Base-by-base conservation (phyloP, 2,888 invertebrate genomes). In the Nymphalis urticae region DNA sequence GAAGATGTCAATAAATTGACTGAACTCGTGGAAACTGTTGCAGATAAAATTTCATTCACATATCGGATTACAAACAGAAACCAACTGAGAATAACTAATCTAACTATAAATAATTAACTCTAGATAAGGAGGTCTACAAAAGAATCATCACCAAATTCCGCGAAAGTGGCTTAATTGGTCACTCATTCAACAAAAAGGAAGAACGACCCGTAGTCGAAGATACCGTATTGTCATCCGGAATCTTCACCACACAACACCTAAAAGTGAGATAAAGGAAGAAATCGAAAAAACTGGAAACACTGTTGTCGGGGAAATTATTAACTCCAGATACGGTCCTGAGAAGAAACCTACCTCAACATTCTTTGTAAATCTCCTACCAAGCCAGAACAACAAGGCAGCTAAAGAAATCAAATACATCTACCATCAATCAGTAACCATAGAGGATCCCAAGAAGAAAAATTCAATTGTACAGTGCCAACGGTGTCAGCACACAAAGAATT, bases 171-270 rank as follows among this genome's bases (percentile, higher is more conserved):
- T 48, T 77, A 0, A 77, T 76, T 13, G 76, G 74, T 1, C 76
- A 77, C 27, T 76, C 76, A 8, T 76, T 77, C 60, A 73, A 59
- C 13, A 48, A 24, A 54, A 76, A 76, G 65, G 74, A 75, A 8
- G n/a, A 61, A 27, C 64, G 62, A 56, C 50, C 27, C 27, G n/a
- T n/a, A n/a, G n/a, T n/a, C n/a, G n/a, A n/a, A n/a, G n/a, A n/a
- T 72, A 58, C 42, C 48, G 76, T 32, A 67, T 77, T n/a, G 75
- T 76, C 4, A 77, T 75, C 21, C 21, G 2, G 21, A 21, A 21
- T 21, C 21, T 21, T 21, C 21, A 21, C 21, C 21, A 21, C 1
- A n/a, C 72, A 66, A 63, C 72, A 75, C 47, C 68, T 76, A 1
- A 68, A 70, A 27, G 74, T 73, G 48, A 10, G n/a, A 50, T 62